These are phyloP conservation scores for Thomomys bottae DNA, from an alignment of 2,113 vertebrate genomes.

Conservation along the genomic window DNA sequence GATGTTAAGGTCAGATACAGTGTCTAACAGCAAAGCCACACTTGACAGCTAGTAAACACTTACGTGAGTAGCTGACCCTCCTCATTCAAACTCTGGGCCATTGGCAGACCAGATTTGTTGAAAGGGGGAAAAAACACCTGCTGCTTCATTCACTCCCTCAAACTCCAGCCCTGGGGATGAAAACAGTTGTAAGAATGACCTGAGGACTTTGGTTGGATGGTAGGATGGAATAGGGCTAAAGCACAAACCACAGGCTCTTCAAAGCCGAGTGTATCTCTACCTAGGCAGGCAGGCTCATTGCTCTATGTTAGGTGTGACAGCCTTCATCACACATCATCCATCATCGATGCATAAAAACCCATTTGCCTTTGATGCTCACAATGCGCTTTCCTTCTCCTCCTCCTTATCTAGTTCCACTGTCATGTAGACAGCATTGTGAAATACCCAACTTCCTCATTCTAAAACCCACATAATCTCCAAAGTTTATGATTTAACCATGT, in stretches of 20 bases:
- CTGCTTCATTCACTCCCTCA: background rate
- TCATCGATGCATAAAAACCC: background rate
- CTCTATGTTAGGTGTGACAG: background rate
- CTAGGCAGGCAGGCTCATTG: background rate
- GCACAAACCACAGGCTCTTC: background rate
- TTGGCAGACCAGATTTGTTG: background rate
- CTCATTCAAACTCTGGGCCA: rapidly evolving
- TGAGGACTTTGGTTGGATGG: rapidly evolving
- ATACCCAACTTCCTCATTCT: background rate
- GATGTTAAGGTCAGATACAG: background rate
- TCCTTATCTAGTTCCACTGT: background rate
- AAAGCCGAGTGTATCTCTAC: background rate
- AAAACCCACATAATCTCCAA: background rate
- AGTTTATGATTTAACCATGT: background rate
- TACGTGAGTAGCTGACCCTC: background rate
- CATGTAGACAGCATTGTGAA: background rate
- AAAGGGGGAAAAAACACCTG: too few species aligned
- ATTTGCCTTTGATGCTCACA: background rate
- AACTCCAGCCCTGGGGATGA: background rate
- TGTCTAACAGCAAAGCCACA: background rate
- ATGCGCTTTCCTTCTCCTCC: background rate
- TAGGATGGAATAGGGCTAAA: background rate
- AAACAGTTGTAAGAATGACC: background rate
- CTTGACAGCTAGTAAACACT: background rate
- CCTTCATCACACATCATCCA: background rate